Base-by-base conservation (phyloP, 2,797 vertebrate species). In the Lates japonicus region DNA sequence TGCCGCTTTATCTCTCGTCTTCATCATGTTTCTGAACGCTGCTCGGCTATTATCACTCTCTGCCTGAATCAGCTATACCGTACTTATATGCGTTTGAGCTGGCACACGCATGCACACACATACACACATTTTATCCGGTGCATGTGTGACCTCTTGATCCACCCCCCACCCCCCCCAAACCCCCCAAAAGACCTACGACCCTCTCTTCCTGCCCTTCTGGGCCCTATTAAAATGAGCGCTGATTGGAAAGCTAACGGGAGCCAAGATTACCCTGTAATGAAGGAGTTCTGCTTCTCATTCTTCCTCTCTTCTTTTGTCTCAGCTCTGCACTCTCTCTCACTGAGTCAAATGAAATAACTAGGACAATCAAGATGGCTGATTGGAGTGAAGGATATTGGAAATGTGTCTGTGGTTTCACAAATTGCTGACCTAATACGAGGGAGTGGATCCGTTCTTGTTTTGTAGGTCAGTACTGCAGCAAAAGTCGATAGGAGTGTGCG, bases 301-400 rank as follows among this genome's bases (percentile, higher is more conserved):
- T 71, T 69, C 52, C 75, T 54, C 61, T 71, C 41, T 29, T 76
- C 80, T 78, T 88, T 90, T 87, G 67, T 83, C 67, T 84, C 76
- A 39, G 66, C 78, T 49, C 58, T 64, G 54, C 25, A 29, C 78
- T 71, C 84, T 44, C 80, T 75, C 81, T 66, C 80, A 54, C 61
- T 46, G 68, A 89, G 78, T 91, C 84, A 88, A 87, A 92, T 77
- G 73, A 88, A 92, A 93, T 88, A 93, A 91, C 82, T 89, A 79
- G 91, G 88, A 88, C 91, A 89, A 92, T 93, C 88, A 88, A 88
- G 88, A 92, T 80, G 82, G 86, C 81, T 91, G 91, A 93, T 90
- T 92, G 74, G 85, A 91, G 78, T 44, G 70, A 85, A 92, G 90
- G 82, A 90, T 92, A 93, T 93, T 85, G 92, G 87, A 92, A 94